Base-by-base conservation (phyloP, 2,888 invertebrate species). In the Orthosia gothica region DNA sequence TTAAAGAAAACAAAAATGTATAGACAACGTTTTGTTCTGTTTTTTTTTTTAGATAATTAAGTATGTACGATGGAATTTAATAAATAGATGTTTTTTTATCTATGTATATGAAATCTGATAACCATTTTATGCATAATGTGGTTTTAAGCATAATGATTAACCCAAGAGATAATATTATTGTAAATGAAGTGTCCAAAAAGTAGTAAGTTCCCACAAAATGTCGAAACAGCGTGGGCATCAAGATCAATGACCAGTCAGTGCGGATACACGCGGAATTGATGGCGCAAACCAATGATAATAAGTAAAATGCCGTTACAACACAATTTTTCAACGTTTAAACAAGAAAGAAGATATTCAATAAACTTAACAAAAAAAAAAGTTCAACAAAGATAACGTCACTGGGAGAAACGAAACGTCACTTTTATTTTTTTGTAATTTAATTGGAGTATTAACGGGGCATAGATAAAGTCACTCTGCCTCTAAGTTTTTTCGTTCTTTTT, bases 361-460 rank as follows among this genome's bases (percentile, higher is more conserved):
- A 88, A 88, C 82, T 81, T 67, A 69, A 88, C 84, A 87, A 88
- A 85, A 84, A 87, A 89, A 85, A 87, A 88, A 84, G 76, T 69
- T 80, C 79, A 86, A 83, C 69, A 80, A 55, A 90, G 91, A 92
- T 92, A 91, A 91, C 86, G 91, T 91, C 91, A 90, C 62, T 83
- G 76, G 89, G 86, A 92, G 89, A 87, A 93, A 94, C 89, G 92
- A 90, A 93, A 93, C 90, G 90, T 92, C 90, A 92, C 90, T 94
- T 94, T 93, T 93, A 92, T 94, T 95, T 94, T 95, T 94, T 93
- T 84, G 81, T 87, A 90, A 90, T 92, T 93, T 95, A 96, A 96
- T 96, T 96, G 95, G 92, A 92, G 96, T 94, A 95, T 96, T 96
- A 96, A 95, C 94, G 90, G 93, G 86, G 89, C 93, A 93, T 91